Percentiles rank a stretch among this genome's conserved stretches.
These are phyloP conservation scores for Cyclopterus lumpus DNA, from an alignment of 2,797 vertebrate genomes.

Conservation along the genomic window DNA sequence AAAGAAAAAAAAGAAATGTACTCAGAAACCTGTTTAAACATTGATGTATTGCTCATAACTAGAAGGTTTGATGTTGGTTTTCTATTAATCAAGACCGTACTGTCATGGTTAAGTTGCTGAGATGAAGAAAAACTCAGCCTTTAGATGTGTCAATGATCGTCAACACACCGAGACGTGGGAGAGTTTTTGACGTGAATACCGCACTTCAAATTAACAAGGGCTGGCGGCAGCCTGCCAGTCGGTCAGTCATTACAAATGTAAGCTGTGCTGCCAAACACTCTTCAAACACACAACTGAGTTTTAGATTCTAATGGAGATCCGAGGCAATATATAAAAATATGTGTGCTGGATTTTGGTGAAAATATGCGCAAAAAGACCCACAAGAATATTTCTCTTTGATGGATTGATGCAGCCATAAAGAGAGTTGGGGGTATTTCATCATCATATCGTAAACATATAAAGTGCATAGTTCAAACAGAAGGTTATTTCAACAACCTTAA, in stretches of 20 bases:
- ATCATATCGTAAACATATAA: background rate
- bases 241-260: conserved; percentile 10
- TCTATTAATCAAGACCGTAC: background rate
- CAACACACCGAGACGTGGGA: conserved; percentile 2
- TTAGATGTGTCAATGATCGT: conserved; percentile 4
- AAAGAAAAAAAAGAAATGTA: too few relatives aligned
- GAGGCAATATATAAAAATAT: background rate
- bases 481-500: background rate
- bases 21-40: conserved; percentile 8
- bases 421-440: conserved; percentile 1
- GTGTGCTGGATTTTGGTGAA: background rate
- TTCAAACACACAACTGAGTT: conserved; percentile 12
- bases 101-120: background rate
- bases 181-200: background rate
- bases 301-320: background rate
- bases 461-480: background rate
- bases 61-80: background rate
- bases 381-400: conserved; percentile 6
- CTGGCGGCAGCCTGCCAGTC: background rate
- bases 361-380: background rate
- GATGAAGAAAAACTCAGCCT: background rate
- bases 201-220: conserved; percentile 18
- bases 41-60: conserved; percentile 8
- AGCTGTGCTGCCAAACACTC: conserved; percentile 13
- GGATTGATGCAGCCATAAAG: background rate